Base-by-base conservation (phyloP, 2,888 invertebrate genomes). In the Eudemis profundana region DNA sequence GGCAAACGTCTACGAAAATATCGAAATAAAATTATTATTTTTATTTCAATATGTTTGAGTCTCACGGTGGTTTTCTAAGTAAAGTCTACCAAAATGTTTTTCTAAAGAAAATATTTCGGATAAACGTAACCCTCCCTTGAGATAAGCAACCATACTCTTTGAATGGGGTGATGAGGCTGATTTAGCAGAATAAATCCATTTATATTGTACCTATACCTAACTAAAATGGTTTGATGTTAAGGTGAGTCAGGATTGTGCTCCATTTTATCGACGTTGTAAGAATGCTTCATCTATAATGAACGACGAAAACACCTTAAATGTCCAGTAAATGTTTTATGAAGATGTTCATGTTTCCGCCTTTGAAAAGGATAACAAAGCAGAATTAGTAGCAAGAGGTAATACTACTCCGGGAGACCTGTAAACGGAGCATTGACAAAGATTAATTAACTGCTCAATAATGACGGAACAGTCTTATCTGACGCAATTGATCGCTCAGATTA, bases 401-500 rank as follows among this genome's bases (percentile, higher is more conserved):
- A 61, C 27, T 51, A 59, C 36, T 47, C 14, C 27, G 10, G 44
- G 47, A 77, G 82, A 83, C 83, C 83, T 84, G 81, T 78, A 78
- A 82, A 79, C 76, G 78, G 44, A 77, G 75, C 81, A 83, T 82
- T 81, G 87, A 85, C 84, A 81, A 79, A 83, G 89, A 88, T 89
- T 89, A 89, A 88, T 88, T 87, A 65, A 87, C 81, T 75, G 75
- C 76, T 80, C 82, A 84, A 85, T 87, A 84, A 85, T 81, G 84
- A 83, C 78, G 77, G 78, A 75, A 85, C 84, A 82, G 82, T 82
- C 80, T 83, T 85, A 84, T 85, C 82, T 79, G 77, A 75, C 77
- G 78, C 78, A 77, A 82, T 81, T 80, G 82, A 85, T 82, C 74
- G 79, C 76, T 77, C 78, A 81, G 79, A 82, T 68, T 62, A 68